Conservation (phyloP, 1,140 invertebrate genomes). For the Scaptomyza hsui region DNA sequence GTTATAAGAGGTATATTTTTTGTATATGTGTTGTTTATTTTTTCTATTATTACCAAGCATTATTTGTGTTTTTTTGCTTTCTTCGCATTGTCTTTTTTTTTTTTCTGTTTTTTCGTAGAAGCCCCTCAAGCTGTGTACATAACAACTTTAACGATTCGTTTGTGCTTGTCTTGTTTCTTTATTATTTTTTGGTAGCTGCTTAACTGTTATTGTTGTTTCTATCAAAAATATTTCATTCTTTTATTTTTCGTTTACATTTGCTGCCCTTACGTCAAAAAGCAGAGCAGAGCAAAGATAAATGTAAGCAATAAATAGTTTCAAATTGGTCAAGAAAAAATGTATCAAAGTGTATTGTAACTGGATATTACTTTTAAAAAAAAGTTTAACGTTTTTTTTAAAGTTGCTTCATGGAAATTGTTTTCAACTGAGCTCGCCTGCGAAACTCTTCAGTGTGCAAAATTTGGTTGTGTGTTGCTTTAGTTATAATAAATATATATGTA, state of each 20-base stretch:
- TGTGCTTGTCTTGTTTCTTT: not conserved
- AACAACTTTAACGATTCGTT: slow-evolving; percentile 8
- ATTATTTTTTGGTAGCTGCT: slow-evolving; percentile 1
- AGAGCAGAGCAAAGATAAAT: slow-evolving; percentile 12
- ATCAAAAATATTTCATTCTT: slow-evolving; percentile 26
- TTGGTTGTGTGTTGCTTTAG: not conserved
- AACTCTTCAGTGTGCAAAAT: slow-evolving; percentile 5
- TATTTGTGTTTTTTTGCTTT: slow-evolving; percentile 8
- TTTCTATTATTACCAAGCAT: slow-evolving; percentile 18
- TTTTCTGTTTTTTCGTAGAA: slow-evolving; percentile 3
- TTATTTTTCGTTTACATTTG: not conserved
- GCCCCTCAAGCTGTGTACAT: not conserved
- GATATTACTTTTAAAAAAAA: not conserved
- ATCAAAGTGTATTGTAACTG: not conserved
- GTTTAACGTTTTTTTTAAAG: not conserved
- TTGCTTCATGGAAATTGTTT: not conserved
- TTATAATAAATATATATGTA: slow-evolving; percentile 15
- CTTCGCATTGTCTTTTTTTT: not conserved
- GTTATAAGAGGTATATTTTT: slow-evolving; percentile 8
- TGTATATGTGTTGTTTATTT: not conserved
- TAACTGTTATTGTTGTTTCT: slow-evolving; percentile 2
- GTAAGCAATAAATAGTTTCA: not conserved
- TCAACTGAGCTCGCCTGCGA: slow-evolving; percentile 29
- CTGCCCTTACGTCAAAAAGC: not conserved
- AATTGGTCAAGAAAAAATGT: slow-evolving; percentile 2